Conservation (phyloP, 2,113 vertebrate species). For the Falcunculus frontatus region DNA sequence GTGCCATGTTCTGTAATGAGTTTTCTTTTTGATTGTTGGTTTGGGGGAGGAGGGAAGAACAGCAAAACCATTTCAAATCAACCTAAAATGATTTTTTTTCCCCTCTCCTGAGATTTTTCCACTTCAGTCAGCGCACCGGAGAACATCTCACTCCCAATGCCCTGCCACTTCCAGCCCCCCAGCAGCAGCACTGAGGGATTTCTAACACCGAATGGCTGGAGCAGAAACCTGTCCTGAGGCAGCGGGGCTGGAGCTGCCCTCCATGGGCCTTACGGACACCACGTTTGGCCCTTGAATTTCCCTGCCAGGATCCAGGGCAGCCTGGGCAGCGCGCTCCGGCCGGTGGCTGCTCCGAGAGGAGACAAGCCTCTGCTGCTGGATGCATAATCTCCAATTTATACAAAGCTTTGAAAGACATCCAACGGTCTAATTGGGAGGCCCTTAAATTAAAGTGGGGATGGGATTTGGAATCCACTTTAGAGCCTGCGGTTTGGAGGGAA, state of each 20-base stretch:
- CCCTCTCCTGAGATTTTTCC: neutral
- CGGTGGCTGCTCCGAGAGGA: neutral
- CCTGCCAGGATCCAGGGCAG: rapidly evolving
- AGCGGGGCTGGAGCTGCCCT: rapidly evolving
- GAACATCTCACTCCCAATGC: neutral
- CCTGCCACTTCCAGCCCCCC: neutral
- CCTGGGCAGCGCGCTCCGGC: neutral
- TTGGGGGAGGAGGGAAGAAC: neutral
- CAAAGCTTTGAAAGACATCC: conserved; percentile 56
- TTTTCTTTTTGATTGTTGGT: neutral
- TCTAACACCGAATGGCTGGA: neutral
- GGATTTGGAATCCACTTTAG: conserved; percentile 57
- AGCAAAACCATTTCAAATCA: neutral
- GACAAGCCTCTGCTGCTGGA: conserved; percentile 11
- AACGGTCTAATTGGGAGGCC: conserved; percentile 44
- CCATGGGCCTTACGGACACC: neutral
- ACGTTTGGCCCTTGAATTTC: rapidly evolving
- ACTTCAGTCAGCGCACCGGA: rapidly evolving
- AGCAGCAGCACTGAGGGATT: neutral
- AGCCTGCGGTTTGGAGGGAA: conserved; percentile 51
- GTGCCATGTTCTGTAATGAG: neutral
- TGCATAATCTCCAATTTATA: conserved; percentile 22
- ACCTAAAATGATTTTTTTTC: neutral
- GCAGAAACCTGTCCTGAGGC: neutral
- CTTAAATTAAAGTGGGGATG: conserved; percentile 51